phyloP scores from a whole-genome alignment of 2,888 invertebrate genomes.

The Caenorhabditis imperialis region DNA sequence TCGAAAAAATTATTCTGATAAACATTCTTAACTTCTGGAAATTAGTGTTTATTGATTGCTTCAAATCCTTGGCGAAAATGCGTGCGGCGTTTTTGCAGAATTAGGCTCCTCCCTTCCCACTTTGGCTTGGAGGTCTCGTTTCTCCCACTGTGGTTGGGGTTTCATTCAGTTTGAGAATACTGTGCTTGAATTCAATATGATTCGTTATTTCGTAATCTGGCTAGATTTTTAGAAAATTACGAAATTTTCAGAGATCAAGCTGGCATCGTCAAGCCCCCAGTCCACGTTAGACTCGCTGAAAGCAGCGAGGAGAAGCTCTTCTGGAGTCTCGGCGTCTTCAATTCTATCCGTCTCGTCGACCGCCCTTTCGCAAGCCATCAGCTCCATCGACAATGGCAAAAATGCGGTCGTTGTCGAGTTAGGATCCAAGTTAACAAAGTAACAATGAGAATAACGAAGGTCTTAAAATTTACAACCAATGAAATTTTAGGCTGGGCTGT shows the following conservation, averaged over 20 bases:
- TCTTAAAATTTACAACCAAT: background rate
- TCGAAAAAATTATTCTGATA: too few species aligned
- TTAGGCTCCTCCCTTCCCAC: too few species aligned
- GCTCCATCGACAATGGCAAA: constrained; percentile 61
- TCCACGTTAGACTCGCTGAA: constrained; percentile 32
- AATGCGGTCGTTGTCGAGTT: constrained; percentile 72
- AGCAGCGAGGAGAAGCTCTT: constrained; percentile 44
- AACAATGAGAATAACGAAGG: constrained; percentile 1
- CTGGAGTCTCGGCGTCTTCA: constrained; percentile 47
- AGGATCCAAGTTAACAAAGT: constrained; percentile 73
- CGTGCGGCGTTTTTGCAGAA: too few species aligned
- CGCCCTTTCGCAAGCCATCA: constrained; percentile 58
- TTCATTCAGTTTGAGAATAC: too few species aligned
- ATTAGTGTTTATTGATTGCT: too few species aligned
- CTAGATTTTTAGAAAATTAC: too few species aligned
- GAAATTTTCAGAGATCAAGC: constrained; percentile 4
- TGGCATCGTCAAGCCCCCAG: constrained; percentile 33
- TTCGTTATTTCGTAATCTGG: too few species aligned
- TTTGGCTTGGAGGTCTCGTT: too few species aligned
- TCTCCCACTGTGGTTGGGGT: too few species aligned
- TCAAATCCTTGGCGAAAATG: too few species aligned
- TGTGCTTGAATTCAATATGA: too few species aligned
- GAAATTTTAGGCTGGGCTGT: constrained; percentile 66
- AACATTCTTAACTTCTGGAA: too few species aligned
- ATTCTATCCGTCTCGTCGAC: constrained; percentile 52